Percentiles rank a stretch among this genome's conserved stretches.
Evolutionary conservation across 1,140 invertebrate species (phyloP).

Genomic region (Drosophila fuyamai): DNA sequence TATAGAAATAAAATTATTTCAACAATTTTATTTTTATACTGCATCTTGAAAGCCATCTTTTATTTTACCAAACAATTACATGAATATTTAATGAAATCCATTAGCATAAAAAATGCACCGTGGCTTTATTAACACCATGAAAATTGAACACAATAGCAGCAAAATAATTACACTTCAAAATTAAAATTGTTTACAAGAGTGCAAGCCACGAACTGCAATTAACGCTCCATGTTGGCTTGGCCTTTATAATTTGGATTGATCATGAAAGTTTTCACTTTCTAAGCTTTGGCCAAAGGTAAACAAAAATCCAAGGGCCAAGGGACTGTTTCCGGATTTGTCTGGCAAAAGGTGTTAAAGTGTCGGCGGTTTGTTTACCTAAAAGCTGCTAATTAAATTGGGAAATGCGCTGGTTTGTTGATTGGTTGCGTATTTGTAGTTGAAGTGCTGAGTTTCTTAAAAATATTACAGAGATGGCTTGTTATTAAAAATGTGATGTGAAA

Average conservation of each 20-base stretch:
- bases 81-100: background rate
- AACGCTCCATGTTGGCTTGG: conserved; percentile 29
- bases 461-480: background rate
- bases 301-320: conserved; percentile 5
- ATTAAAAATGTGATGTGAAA: background rate
- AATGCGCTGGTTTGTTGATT: conserved; percentile 12
- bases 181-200: conserved; percentile 26
- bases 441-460: background rate
- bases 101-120: too few species aligned
- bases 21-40: too few species aligned
- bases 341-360: conserved; percentile 43
- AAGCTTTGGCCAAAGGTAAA: conserved; percentile 30
- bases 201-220: conserved; percentile 30
- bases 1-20: too few species aligned
- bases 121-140: background rate
- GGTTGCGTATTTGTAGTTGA: background rate
- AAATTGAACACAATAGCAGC: conserved; percentile 1
- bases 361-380: conserved; percentile 40
- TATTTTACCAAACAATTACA: background rate
- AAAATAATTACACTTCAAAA: conserved; percentile 2
- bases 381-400: conserved; percentile 52
- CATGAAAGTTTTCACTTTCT: conserved; percentile 53
- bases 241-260: conserved; percentile 39
- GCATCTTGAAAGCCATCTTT: too few species aligned
- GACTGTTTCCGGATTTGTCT: conserved; percentile 39